A percentile compares a stretch with the other conserved stretches of the same genome.
These are phyloP conservation scores for Anableps anableps DNA, from an alignment of 2,797 vertebrate species.

Conservation along the genomic window DNA sequence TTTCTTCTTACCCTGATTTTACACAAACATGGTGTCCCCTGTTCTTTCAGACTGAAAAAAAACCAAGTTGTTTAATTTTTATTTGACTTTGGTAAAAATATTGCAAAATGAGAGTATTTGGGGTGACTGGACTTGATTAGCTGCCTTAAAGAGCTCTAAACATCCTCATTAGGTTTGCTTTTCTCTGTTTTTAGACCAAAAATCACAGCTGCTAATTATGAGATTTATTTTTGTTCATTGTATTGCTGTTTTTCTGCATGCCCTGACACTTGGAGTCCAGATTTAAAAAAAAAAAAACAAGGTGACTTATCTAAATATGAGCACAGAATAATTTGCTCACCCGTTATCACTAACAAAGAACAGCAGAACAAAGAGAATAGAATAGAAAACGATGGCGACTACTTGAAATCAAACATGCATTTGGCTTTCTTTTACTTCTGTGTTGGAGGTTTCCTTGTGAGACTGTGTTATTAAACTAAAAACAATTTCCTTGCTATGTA, in stretches of 20 bases:
- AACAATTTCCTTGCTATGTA: not conserved
- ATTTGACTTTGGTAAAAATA: not conserved
- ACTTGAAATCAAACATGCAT: not conserved
- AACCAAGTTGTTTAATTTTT: not conserved
- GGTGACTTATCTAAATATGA: not conserved
- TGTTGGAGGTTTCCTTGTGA: not conserved
- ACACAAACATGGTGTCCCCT: not conserved
- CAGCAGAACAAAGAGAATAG: not conserved
- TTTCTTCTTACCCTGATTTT: not conserved
- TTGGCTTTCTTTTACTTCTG: slow-evolving; percentile 1
- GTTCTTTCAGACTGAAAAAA: not conserved
- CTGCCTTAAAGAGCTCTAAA: not conserved
- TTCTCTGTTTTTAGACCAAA: not conserved
- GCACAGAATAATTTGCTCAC: not conserved
- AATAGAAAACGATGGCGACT: not conserved
- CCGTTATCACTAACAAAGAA: not conserved
- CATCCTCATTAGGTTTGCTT: not conserved
- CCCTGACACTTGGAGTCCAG: not conserved
- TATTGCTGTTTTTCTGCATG: not conserved
- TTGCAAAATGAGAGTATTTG: too few species aligned
- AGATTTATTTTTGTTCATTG: not conserved
- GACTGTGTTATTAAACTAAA: not conserved
- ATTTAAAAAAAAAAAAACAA: not conserved
- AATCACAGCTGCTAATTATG: not conserved
- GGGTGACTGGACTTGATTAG: not conserved